phyloP scores from a whole-genome alignment of 2,888 invertebrate species.

The Cataglyphis rosenhaueri region DNA sequence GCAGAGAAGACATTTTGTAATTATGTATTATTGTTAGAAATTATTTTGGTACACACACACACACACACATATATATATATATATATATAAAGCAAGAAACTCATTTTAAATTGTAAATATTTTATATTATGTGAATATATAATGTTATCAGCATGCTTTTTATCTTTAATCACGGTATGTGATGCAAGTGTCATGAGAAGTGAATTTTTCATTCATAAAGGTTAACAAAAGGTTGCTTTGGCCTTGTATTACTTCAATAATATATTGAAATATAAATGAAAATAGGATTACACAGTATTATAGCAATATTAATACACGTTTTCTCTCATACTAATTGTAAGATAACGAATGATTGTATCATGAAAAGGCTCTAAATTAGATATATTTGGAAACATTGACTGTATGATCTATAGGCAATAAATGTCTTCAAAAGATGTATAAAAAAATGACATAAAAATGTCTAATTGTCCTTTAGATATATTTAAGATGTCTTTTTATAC shows the following conservation, averaged over 20 bases:
- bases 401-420: too few species aligned
- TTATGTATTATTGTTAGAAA: too few species aligned
- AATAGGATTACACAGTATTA: neutral
- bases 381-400: neutral
- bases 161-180: neutral
- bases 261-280: neutral
- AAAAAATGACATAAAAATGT: too few species aligned
- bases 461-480: too few species aligned
- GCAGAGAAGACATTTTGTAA: neutral
- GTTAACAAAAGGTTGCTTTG: neutral
- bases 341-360: neutral
- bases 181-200: neutral
- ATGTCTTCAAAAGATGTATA: too few species aligned
- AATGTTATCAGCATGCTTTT: neutral
- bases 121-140: constrained; percentile 12
- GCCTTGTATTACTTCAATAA: neutral
- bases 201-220: too few species aligned
- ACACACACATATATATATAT: too few species aligned
- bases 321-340: neutral
- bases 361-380: neutral
- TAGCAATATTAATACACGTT: neutral
- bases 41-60: too few species aligned
- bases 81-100: neutral
- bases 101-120: neutral
- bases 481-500: too few species aligned